Evolutionary conservation across 1,140 invertebrate species (phyloP), one percentile per base, ranked within the genome.

Genomic region (Trichonephila inaurata): DNA sequence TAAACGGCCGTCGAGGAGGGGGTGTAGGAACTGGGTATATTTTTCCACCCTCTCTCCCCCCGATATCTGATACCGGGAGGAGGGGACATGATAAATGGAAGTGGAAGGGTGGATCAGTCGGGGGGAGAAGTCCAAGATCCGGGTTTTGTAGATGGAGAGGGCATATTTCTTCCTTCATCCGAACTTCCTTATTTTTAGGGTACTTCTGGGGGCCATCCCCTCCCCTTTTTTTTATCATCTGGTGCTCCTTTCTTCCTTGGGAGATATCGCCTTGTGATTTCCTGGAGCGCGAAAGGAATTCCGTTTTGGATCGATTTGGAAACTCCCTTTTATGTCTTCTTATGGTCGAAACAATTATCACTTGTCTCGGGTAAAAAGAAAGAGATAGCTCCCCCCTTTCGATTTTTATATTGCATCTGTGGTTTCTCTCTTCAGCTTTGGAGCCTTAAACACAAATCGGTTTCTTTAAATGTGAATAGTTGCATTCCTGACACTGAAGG

Each of bases 101-200:
- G 72, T 77, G 72, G 72, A 77, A 77, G 72, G 72, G 72, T 77
- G 72, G 72, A 77, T 77, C 72, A 77, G 33, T 77, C 72, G 2
- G 18, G 62, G 72, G 28, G 66, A 69, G 66, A 69, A 69, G 66
- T 69, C 66, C 66, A 28, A 21, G 21, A 69, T 69, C 66, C 24
- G 66, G 66, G 66, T 69, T 8, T 69, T 69, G n/a, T 69, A 69
- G 66, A 77, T 77, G 72, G 72, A 77, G 72, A 77, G 72, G 72
- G 72, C 72, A 77, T 77, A 77, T 77, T 77, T 77, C 72, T 77
- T 77, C 72, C 72, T 77, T 77, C 72, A 77, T 40, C 72, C 33
- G 28, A 77, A 77, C 72, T 77, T 77, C 72, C 72, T 77, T 77
- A 77, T 77, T 77, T 77, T 77, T 77, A 77, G 72, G 72, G 72